phyloP scores from a whole-genome alignment of 2,888 invertebrate species.

The Glyphotaelius pellucidus region DNA sequence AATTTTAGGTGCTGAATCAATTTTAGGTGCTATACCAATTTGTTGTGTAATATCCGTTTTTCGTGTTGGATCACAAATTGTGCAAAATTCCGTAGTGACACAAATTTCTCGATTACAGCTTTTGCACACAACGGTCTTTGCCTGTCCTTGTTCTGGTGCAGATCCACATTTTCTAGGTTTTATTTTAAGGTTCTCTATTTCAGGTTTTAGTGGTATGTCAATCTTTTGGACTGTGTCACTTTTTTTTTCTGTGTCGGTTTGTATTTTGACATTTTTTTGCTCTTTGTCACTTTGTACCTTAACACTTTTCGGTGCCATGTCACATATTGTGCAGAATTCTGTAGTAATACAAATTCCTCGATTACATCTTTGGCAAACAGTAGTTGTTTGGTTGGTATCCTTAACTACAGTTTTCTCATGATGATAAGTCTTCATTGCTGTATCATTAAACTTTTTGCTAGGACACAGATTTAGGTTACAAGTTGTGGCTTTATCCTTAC shows the following conservation, averaged over 20 bases:
- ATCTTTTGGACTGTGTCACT: not conserved
- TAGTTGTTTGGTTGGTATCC: not conserved
- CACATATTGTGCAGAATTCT: not conserved
- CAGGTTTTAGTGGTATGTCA: not conserved
- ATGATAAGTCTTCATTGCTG: not conserved
- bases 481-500: not conserved
- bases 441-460: not conserved
- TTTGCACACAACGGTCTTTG: not conserved
- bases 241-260: not conserved
- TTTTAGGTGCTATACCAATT: not conserved
- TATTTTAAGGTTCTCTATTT: not conserved
- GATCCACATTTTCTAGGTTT: not conserved
- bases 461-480: not conserved
- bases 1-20: not conserved
- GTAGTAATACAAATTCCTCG: conserved; percentile 6
- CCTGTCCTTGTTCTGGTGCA: not conserved
- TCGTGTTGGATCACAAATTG: not conserved
- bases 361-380: not conserved
- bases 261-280: not conserved
- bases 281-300: not conserved
- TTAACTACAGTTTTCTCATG: not conserved
- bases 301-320: not conserved
- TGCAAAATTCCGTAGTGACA: not conserved
- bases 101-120: not conserved
- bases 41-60: not conserved